Conservation (phyloP, 2,888 invertebrate genomes). For the Ormyrus rosae region DNA sequence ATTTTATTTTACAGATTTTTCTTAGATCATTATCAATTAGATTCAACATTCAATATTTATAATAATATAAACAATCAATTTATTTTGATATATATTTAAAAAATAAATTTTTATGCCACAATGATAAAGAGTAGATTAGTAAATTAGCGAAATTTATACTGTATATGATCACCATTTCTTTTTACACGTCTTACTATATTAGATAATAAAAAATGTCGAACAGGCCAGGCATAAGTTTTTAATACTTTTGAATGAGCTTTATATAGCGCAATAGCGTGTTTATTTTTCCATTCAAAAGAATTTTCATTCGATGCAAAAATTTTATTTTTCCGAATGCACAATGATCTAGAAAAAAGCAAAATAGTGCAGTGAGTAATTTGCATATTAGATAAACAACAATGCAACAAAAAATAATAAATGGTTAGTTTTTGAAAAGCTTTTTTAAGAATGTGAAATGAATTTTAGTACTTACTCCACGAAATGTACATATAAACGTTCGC, state of each 20-base stretch:
- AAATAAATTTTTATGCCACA: too few relatives aligned
- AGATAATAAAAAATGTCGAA: slow-evolving; percentile 64
- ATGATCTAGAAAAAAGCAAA: slow-evolving; percentile 49
- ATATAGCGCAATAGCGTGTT: slow-evolving; percentile 52
- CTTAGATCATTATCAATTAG: too few relatives aligned
- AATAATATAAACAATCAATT: too few relatives aligned
- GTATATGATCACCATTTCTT: slow-evolving; percentile 31
- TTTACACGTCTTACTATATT: slow-evolving; percentile 61
- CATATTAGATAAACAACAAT: too few relatives aligned
- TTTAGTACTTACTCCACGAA: neutral
- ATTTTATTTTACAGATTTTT: too few relatives aligned
- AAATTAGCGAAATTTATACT: neutral
- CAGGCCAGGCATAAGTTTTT: slow-evolving; percentile 60
- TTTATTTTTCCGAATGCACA: slow-evolving; percentile 12
- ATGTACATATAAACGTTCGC: neutral
- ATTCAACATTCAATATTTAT: too few relatives aligned
- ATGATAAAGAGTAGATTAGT: too few relatives aligned
- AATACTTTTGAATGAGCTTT: slow-evolving; percentile 56
- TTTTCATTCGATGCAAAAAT: slow-evolving; percentile 19
- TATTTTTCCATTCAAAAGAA: slow-evolving; percentile 51
- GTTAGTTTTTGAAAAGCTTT: neutral
- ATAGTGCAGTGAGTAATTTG: too few relatives aligned
- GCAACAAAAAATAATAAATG: slow-evolving; percentile 5
- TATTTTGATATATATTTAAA: too few relatives aligned
- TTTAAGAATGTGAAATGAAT: neutral